Percentiles rank a stretch among this genome's conserved stretches.
Evolutionary conservation across 2,113 vertebrate genomes (phyloP).

Genomic region (Syngnathus typhle): DNA sequence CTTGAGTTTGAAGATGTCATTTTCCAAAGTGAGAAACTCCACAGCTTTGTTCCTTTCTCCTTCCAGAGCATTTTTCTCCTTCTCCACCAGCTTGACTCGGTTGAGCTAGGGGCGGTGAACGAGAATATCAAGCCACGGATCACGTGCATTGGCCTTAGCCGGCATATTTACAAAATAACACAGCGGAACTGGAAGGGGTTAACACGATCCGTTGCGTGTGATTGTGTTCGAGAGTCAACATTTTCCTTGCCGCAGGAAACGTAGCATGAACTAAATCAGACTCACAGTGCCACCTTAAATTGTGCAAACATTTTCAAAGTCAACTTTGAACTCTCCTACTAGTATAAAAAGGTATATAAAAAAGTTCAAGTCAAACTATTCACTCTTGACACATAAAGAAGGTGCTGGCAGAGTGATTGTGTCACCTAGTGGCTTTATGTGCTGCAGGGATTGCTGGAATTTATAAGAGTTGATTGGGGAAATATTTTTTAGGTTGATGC

Average conservation of each 20-base stretch:
- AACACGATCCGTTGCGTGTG: not conserved
- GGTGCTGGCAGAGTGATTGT: too few species aligned
- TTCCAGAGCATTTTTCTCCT: constrained; percentile 92
- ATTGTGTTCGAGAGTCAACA: not conserved
- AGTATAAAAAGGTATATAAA: not conserved
- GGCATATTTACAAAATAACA: not conserved
- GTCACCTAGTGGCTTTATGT: too few species aligned
- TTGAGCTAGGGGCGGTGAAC: constrained; percentile 75
- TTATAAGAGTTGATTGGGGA: too few species aligned
- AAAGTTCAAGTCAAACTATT: too few species aligned
- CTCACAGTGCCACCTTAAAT: not conserved
- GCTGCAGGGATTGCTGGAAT: too few species aligned
- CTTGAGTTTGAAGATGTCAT: constrained; percentile 86
- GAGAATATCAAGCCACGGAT: not conserved
- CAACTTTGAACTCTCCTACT: not conserved
- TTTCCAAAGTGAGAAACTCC: constrained; percentile 88
- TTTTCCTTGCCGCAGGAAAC: not conserved
- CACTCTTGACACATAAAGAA: too few species aligned
- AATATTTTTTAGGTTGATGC: too few species aligned
- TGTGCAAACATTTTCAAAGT: not conserved
- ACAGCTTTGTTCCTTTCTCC: constrained; percentile 89
- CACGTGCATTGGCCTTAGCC: not conserved
- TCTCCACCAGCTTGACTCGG: constrained; percentile 93
- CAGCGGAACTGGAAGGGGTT: not conserved
- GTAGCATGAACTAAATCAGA: not conserved